phyloP scores from a whole-genome alignment of 1,140 invertebrate species.

The Ganaspis sp. region DNA sequence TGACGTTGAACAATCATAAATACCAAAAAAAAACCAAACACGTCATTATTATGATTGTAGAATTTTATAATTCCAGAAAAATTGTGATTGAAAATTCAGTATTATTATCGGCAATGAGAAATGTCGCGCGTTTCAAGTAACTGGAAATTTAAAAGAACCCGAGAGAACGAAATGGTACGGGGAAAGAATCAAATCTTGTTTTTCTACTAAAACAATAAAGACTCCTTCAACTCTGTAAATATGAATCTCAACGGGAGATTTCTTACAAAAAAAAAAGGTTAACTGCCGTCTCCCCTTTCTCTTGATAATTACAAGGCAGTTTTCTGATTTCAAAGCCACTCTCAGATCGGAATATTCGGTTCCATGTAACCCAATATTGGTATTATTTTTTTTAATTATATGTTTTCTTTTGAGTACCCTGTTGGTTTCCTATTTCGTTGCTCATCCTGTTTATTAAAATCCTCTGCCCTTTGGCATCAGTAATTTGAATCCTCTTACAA shows the following conservation, averaged over 20 bases:
- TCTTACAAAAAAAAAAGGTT: neutral
- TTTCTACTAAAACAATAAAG: conserved; percentile 3
- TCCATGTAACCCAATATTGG: conserved; percentile 10
- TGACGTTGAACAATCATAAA: too few relatives aligned
- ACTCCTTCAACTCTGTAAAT: neutral
- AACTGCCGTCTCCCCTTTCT: neutral
- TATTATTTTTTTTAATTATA: conserved; percentile 19
- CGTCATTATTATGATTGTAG: too few relatives aligned
- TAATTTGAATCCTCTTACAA: conserved; percentile 26
- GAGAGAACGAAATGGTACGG: too few relatives aligned
- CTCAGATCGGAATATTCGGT: neutral
- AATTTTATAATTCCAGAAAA: too few relatives aligned
- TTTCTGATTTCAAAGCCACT: conserved; percentile 11
- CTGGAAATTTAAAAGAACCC: too few relatives aligned
- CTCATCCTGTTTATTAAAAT: conserved; percentile 26
- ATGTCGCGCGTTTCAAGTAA: too few relatives aligned
- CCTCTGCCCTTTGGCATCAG: conserved; percentile 13
- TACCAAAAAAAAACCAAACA: too few relatives aligned
- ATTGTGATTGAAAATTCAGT: too few relatives aligned
- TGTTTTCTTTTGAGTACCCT: neutral
- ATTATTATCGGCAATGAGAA: too few relatives aligned
- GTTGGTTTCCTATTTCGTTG: conserved; percentile 7
- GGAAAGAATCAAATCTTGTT: neutral
- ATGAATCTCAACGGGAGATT: neutral
- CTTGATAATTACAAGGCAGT: conserved; percentile 24